phyloP scores from a whole-genome alignment of 2,888 invertebrate species.

The Diploptera punctata region DNA sequence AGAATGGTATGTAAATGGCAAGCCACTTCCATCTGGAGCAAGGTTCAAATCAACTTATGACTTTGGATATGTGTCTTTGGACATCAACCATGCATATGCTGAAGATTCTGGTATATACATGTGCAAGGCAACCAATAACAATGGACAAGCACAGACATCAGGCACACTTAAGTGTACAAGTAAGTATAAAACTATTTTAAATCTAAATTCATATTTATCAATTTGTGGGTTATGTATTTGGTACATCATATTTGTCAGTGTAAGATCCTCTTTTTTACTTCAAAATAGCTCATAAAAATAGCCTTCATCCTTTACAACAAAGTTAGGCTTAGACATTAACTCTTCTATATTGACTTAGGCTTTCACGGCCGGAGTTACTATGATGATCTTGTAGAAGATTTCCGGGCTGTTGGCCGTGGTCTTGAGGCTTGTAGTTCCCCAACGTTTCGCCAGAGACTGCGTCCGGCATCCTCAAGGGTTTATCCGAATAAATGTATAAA shows the following conservation, averaged over 20 bases:
- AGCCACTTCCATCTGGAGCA: conserved; percentile 85
- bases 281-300: no score
- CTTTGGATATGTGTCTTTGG: conserved; percentile 94
- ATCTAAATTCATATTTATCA: not conserved
- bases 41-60: conserved; percentile 93
- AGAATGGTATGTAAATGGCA: conserved; percentile 96
- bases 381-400: no score
- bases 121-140: conserved; percentile 87
- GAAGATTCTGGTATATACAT: conserved; percentile 94
- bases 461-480: no score
- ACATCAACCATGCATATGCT: conserved; percentile 84
- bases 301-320: no score
- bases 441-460: no score
- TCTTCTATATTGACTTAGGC: no score
- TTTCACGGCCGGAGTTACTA: no score
- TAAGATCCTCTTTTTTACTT: no score
- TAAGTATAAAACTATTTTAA: conserved; percentile 56
- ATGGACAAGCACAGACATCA: conserved; percentile 89
- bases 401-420: no score
- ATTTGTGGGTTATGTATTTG: not conserved
- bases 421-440: no score
- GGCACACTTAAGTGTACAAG: conserved; percentile 86
- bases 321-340: no score
- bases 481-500: no score
- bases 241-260: not conserved